Conservation (phyloP, 23 tunicate species). For the Styela clava region DNA sequence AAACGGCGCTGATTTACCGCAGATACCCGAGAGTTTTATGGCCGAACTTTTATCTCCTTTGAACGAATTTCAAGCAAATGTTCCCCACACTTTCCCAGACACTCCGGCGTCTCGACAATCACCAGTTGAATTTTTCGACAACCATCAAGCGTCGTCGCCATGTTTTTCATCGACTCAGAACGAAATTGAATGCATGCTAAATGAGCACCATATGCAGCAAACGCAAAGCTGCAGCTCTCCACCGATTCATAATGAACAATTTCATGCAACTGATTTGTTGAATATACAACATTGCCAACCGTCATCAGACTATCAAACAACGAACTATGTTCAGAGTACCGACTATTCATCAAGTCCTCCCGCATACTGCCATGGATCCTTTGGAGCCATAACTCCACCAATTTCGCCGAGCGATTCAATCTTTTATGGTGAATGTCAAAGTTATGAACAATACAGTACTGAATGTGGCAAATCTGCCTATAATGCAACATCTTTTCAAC, state of each 20-base stretch:
- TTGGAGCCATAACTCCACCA: neutral
- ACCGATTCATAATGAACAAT: neutral
- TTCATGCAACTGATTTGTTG: neutral
- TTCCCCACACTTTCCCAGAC: neutral
- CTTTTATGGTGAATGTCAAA: neutral
- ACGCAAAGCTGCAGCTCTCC: neutral
- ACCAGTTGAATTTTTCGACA: neutral
- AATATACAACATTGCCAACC: neutral
- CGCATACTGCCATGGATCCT: neutral
- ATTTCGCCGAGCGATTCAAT: neutral
- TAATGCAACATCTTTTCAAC: neutral
- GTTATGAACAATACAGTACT: neutral
- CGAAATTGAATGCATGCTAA: neutral
- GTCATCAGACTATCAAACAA: neutral
- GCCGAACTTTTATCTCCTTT: slow-evolving; percentile 13
- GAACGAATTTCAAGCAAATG: neutral
- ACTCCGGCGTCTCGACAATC: neutral
- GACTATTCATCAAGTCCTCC: neutral
- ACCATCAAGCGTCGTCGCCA: neutral
- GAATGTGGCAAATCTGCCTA: neutral
- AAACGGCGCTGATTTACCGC: neutral
- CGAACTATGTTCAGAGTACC: neutral
- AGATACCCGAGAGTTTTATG: slow-evolving; percentile 1
- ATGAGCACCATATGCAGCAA: neutral
- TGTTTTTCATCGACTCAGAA: neutral